Conservation (phyloP, 2,113 vertebrate species). For the Oenanthe melanoleuca region DNA sequence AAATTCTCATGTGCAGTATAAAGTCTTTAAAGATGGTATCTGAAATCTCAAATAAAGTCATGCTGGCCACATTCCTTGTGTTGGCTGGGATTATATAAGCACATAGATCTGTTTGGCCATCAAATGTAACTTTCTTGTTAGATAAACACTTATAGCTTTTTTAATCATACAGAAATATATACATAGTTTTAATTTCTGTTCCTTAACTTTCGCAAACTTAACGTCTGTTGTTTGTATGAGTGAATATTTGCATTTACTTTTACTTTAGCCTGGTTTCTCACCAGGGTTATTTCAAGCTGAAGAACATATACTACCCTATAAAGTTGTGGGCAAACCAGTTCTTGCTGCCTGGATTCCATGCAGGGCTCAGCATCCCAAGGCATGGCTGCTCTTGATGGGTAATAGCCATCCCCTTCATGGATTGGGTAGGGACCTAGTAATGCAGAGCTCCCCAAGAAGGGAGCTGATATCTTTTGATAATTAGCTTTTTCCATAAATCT, state of each 20-base stretch:
- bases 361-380: background rate
- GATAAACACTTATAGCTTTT: background rate
- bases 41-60: background rate
- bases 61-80: fast-evolving
- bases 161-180: background rate
- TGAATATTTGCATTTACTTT: background rate
- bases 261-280: background rate
- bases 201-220: background rate
- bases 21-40: background rate
- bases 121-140: background rate
- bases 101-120: background rate
- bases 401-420: background rate
- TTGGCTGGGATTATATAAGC: background rate
- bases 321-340: background rate
- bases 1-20: background rate
- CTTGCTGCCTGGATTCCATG: background rate
- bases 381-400: background rate
- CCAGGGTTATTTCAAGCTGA: background rate
- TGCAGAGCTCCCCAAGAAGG: background rate
- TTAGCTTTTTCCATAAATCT: background rate
- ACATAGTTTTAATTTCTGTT: background rate
- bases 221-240: fast-evolving
- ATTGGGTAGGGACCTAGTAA: background rate
- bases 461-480: background rate
- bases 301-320: background rate